Evolutionary conservation across 2,113 vertebrate species (phyloP), one percentile per base, ranked within the genome.

Genomic region (Takifugu bimaculatus): DNA sequence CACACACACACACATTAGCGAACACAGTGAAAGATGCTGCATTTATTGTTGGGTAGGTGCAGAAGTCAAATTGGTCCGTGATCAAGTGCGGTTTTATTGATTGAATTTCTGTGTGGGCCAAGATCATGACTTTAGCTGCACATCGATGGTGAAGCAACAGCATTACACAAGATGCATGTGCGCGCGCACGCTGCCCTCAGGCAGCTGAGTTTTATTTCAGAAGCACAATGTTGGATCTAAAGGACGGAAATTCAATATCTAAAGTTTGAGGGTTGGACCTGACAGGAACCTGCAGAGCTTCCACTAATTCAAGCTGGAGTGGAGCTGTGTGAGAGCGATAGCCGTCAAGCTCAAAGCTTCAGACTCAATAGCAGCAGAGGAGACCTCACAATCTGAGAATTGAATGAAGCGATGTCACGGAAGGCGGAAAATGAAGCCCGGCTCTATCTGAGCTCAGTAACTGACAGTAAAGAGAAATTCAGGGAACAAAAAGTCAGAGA

Each of bases 21-120:
- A 39, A 39, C 3, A 3, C 35, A 10, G 35, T 65, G 66, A 72
- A 83, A 79, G 64, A 65, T 65, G 66, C 68, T 59, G 70, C 74
- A 70, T 81, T 80, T 77, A 75, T 75, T 75, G 80, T 85, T 80
- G 73, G 81, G 67, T 78, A 80, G 73, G 63, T 57, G 63, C 74
- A 80, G 74, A 75, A 71, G 72, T 75, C 68, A 87, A 87, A 88
- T 83, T 83, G 80, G 81, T 87, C 77, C 70, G 61, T 69, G 73
- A 82, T 88, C 80, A 85, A 85, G 80, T 72, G 68, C 56, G 61
- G 62, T 50, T 61, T 65, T 87, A 88, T 88, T 87, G 87, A 88
- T 81, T 83, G 60, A 58, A 81, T 84, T 83, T 78, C 70, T 80
- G 79, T 61, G 63, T 72, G 69, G 78, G 77, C 77, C 76, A 82